Base-by-base conservation (phyloP, 2,888 invertebrate species). In the Hybos culiciformis region DNA sequence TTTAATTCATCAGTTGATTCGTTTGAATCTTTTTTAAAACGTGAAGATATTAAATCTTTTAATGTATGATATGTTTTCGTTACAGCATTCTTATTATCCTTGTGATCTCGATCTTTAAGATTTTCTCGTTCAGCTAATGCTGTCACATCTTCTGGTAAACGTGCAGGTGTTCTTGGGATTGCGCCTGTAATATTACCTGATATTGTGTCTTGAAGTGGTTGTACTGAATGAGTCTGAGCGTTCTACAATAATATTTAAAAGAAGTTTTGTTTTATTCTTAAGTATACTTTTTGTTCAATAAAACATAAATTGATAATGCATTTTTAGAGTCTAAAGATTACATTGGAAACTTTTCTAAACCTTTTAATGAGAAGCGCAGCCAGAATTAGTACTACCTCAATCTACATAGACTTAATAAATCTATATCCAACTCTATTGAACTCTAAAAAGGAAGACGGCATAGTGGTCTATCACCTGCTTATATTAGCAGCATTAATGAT, bases 31-130 rank as follows among this genome's bases (percentile, higher is more conserved):
- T 65, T 77, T 54, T 80, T 80, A 61, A 85, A 84, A 55, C 80
- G 75, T 60, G 80, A 83, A 18, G 83, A 83, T 57, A 85, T 83
- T 72, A 85, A 81, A 56, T 84, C 84, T 69, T 83, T 84, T 48
- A 85, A 74, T 5, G 84, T 83, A 60, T 85, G 80, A 57, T 84
- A 84, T 1, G 84, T 84, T 64, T 83, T 80, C 37, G 80, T 77
- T 45, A 82, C 75, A n/a, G 80, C 75, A 60, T 80, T 71, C 60
- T 74, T 53, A 15, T 44, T 42, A 17, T 49, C 51, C 38, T 49
- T 51, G 1, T 71, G 68, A 52, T 75, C 74, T 1, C 72, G 69
- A 52, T 75, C 74, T 56, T 70, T 69, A 14, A 70, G 70, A 42
- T 75, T 57, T 74, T 77, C 3, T 69, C 71, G 19, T 63, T 78